Base-by-base conservation (phyloP, 2,113 vertebrate species). In the Tiliqua scincoides region DNA sequence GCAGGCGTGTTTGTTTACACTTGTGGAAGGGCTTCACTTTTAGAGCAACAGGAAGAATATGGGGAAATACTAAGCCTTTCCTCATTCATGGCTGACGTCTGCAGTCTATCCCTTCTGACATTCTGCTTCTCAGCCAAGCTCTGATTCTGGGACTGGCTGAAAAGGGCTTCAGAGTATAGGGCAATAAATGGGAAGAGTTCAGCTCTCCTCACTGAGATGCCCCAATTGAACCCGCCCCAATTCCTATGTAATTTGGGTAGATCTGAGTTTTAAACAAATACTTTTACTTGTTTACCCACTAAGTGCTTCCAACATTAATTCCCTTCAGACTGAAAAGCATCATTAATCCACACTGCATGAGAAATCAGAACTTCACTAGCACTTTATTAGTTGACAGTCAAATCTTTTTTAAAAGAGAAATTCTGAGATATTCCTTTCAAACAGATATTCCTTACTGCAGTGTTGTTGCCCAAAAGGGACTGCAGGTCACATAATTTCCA, bases 391-490 rank as follows among this genome's bases (percentile, higher is more conserved):
- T 48, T 32, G 57, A 37, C 17, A 74, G 14, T 32, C 25, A 32
- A 73, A 65, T 65, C 59, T 74, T 71, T 63, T 84, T 35, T 37
- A 20, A 59, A 63, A 75, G 37, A n/a, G 71, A 62, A 21, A 85
- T 77, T 67, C 57, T 35, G 14, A 63, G 57, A 30, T 73, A 86
- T 65, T 48, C n/a, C 63, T 86, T 81, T 81, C 78, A 80, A 80
- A 86, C 40, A 86, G 91, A 30, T 86, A 30, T 30, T 92, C 84
- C 90, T 91, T 87, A 94, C 92, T 81, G 70, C n/a, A n/a, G n/a
- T n/a, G n/a, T n/a, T n/a, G n/a, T n/a, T n/a, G n/a, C n/a, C n/a
- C n/a, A n/a, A n/a, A n/a, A n/a, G n/a, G n/a, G n/a, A n/a, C n/a
- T n/a, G n/a, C n/a, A n/a, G n/a, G n/a, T n/a, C n/a, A n/a, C n/a